Evolutionary conservation across 2,797 vertebrate species (phyloP).

Genomic region (Pseudopleuronectes americanus): DNA sequence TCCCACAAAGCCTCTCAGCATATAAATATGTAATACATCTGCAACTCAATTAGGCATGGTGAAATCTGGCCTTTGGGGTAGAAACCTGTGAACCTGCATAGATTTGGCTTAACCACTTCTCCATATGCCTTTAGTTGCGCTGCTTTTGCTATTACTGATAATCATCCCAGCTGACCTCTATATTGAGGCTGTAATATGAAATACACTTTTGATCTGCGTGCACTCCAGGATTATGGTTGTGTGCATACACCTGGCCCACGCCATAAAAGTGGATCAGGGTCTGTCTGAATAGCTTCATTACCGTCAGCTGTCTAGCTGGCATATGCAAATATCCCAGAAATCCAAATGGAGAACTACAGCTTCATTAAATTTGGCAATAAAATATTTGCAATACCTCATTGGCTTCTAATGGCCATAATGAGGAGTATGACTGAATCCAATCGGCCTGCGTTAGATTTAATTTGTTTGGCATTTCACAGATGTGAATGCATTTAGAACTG

Average conservation of each 20-base stretch:
- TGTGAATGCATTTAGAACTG: conserved; percentile 80
- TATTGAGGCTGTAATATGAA: conserved; percentile 47
- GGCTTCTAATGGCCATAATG: conserved; percentile 84
- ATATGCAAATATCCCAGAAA: conserved; percentile 73
- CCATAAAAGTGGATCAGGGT: conserved; percentile 57
- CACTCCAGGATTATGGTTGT: conserved; percentile 38
- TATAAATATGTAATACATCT: conserved; percentile 76
- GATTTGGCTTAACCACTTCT: conserved; percentile 50
- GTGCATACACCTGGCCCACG: conserved; percentile 47
- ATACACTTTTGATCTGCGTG: conserved; percentile 41
- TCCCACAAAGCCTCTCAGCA: conserved; percentile 56
- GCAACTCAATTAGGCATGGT: conserved; percentile 68
- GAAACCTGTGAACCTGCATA: conserved; percentile 58
- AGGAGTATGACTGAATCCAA: conserved; percentile 83
- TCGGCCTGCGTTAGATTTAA: conserved; percentile 82
- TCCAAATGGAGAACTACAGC: conserved; percentile 79
- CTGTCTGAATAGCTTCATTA: conserved; percentile 64
- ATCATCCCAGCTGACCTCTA: conserved; percentile 51
- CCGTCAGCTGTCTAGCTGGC: conserved; percentile 41
- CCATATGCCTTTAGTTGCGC: conserved; percentile 32
- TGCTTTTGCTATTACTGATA: conserved; percentile 42
- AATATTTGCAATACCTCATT: conserved; percentile 87
- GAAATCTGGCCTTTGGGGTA: conserved; percentile 68
- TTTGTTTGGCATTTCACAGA: conserved; percentile 87
- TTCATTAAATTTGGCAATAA: conserved; percentile 86